Conservation (phyloP, 2,797 vertebrate genomes). For the Muraenolepis orangiensis region DNA sequence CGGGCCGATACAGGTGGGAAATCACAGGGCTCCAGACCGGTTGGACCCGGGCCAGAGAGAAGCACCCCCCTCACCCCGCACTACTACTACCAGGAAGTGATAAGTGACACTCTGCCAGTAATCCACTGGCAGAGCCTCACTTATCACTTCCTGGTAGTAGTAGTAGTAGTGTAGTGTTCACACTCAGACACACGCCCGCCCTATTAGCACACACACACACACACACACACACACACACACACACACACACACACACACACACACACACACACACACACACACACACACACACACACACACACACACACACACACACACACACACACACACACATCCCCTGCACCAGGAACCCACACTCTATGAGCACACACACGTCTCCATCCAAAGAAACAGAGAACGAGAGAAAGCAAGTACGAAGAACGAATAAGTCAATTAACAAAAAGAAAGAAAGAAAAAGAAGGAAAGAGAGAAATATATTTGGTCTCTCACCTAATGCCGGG, state of each 20-base stretch:
- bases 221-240: background rate
- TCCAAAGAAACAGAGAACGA: background rate
- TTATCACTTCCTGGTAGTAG: background rate
- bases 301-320: background rate
- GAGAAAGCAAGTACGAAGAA: background rate
- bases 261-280: background rate
- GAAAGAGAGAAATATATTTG: constrained; percentile 1
- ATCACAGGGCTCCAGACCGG: background rate
- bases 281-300: background rate
- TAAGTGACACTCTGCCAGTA: background rate
- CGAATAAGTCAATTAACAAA: background rate
- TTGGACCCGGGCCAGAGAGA: background rate
- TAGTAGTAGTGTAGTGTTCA: background rate
- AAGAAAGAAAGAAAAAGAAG: background rate
- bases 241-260: background rate
- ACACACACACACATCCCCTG: background rate
- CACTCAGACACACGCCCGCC: background rate
- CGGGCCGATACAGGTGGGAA: background rate
- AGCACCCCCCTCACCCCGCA: background rate
- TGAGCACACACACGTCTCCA: background rate
- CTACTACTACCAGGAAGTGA: background rate
- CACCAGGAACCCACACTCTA: background rate
- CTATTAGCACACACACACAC: background rate
- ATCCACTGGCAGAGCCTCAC: background rate
- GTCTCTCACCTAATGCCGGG: background rate